Evolutionary conservation across 2,888 invertebrate species (phyloP).

Genomic region (Dromius quadrimaculatus): DNA sequence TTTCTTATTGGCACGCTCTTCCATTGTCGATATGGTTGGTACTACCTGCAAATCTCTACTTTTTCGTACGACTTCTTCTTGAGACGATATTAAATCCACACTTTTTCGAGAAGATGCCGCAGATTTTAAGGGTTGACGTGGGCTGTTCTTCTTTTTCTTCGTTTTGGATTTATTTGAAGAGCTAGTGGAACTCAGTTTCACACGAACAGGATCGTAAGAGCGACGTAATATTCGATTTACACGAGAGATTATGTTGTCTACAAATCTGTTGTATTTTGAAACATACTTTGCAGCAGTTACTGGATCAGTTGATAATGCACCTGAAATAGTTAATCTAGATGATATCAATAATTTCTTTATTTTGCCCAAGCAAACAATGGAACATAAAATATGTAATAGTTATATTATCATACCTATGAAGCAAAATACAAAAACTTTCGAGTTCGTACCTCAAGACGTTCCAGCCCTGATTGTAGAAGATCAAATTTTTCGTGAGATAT

Average conservation of each 20-base stretch:
- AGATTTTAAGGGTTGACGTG: conserved; percentile 37
- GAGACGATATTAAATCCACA: conserved; percentile 39
- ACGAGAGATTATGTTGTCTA: conserved; percentile 84
- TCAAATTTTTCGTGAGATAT: too few relatives aligned
- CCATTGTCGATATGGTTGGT: conserved; percentile 60
- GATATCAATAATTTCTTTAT: too few relatives aligned
- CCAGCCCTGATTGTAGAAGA: too few relatives aligned
- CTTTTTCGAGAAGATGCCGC: conserved; percentile 42
- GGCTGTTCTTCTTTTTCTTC: conserved; percentile 64
- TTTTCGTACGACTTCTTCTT: conserved; percentile 3
- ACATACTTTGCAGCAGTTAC: conserved; percentile 79
- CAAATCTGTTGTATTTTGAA: conserved; percentile 86
- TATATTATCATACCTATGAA: too few relatives aligned
- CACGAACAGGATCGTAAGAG: conserved; percentile 88
- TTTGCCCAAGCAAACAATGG: too few relatives aligned
- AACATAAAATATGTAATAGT: too few relatives aligned
- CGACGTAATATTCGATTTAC: conserved; percentile 84
- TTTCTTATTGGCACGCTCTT: conserved; percentile 58
- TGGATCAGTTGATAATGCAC: conserved; percentile 63
- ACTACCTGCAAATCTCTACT: conserved; percentile 55
- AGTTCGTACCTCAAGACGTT: too few relatives aligned
- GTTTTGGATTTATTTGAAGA: conserved; percentile 69
- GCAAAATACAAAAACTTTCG: too few relatives aligned
- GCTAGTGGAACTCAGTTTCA: conserved; percentile 73
- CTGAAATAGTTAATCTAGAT: too few relatives aligned